These are phyloP conservation scores for Syngnathus acus DNA, from an alignment of 2,797 vertebrate genomes.

Conservation along the genomic window DNA sequence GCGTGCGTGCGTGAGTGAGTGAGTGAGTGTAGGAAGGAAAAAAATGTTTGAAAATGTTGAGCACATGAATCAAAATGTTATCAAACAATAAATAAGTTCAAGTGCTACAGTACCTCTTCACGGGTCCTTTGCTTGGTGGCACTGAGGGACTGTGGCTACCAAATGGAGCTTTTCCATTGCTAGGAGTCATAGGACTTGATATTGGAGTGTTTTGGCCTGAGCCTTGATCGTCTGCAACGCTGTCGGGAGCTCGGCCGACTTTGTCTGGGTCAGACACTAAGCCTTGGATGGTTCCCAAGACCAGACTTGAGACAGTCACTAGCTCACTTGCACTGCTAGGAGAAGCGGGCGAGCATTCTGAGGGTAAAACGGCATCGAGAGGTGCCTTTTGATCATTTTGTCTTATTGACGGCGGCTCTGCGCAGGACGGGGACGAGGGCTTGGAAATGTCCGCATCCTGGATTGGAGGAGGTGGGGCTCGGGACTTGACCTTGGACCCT, in stretches of 20 bases:
- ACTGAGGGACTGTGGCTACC: slow-evolving; percentile 20
- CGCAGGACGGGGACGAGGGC: slow-evolving; percentile 16
- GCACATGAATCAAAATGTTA: not conserved
- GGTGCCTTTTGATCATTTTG: slow-evolving; percentile 31
- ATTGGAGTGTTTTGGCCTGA: slow-evolving; percentile 5
- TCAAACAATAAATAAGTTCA: not conserved
- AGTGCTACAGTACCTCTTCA: slow-evolving; percentile 32
- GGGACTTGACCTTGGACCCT: slow-evolving; percentile 43
- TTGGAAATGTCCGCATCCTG: slow-evolving; percentile 16
- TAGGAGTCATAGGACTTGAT: slow-evolving; percentile 32
- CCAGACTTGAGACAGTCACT: slow-evolving; percentile 47
- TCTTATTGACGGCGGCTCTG: not conserved
- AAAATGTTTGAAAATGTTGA: not conserved
- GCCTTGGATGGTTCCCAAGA: slow-evolving; percentile 53
- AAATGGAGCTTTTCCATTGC: slow-evolving; percentile 24
- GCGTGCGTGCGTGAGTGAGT: no score
- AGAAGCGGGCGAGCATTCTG: slow-evolving; percentile 18
- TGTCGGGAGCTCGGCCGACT: slow-evolving; percentile 5
- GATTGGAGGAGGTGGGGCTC: slow-evolving; percentile 49
- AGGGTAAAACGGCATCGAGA: slow-evolving; percentile 9
- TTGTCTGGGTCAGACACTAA: slow-evolving; percentile 32
- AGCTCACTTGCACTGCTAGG: slow-evolving; percentile 15
- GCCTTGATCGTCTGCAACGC: slow-evolving; percentile 18
- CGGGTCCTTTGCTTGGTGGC: slow-evolving; percentile 19
- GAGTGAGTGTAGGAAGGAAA: not conserved